Base-by-base conservation (phyloP, 2,888 invertebrate genomes). In the Endotricha flammealis region DNA sequence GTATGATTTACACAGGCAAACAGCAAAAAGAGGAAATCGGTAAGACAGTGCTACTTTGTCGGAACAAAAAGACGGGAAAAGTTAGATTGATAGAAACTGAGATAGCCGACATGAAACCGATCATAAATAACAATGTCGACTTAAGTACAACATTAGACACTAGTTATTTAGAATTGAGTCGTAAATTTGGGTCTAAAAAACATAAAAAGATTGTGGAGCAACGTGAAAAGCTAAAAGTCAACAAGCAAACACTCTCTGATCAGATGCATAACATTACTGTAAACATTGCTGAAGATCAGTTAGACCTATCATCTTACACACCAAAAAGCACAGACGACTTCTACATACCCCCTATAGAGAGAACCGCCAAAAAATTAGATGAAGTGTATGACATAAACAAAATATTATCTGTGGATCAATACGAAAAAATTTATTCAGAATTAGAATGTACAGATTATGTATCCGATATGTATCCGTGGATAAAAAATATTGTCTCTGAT, bases 151-250 rank as follows among this genome's bases (percentile, higher is more conserved):
- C 49, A 0, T 34, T 62, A 0, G 75, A 83, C 10, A 71, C 64
- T 0, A 78, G 70, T 11, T 51, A 61, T 27, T 53, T 78, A 12
- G 85, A 85, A 33, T 64, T 92, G 0, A 89, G 89, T 29, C 89
- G 90, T 50, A 86, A 90, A 45, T 92, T 92, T 54, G 91, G 91
- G 1, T 91, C 91, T 0, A 91, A 92, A 45, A 89, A 82, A 53
- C 76, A 78, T 0, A 91, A 89, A 56, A 67, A 90, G 46, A 66
- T 68, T 30, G 88, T 89, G 40, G 91, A 91, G 48, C 90, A 90
- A n/a, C 64, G 61, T 0, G 90, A 91, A 54, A 87, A 86, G 55
- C 58, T 91, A 32, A 88, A 89, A 57, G 68, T 90, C 0, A 88
- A 91, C 42, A 76, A 90, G 0, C 78, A 89, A 9, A 82, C 88